phyloP scores from a whole-genome alignment of 2,797 vertebrate genomes.

The Mus spretus region DNA sequence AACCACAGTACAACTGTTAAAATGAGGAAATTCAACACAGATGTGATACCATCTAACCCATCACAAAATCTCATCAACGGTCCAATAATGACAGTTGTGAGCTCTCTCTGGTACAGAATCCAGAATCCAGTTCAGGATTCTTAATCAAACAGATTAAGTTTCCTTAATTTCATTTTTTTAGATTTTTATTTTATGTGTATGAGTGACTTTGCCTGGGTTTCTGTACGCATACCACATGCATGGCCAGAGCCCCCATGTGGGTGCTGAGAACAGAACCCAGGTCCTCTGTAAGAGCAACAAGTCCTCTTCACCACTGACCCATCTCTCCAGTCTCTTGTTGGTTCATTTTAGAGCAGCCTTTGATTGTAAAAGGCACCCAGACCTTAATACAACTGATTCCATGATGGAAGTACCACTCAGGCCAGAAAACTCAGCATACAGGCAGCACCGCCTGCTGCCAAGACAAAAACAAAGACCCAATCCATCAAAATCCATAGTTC shows the following conservation, averaged over 20 bases:
- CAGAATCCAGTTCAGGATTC: background rate
- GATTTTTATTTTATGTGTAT: background rate
- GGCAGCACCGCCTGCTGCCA: background rate
- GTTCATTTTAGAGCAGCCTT: background rate
- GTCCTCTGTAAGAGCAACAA: background rate
- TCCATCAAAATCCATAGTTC: background rate
- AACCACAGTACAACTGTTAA: background rate
- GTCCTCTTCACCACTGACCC: background rate
- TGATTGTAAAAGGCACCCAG: background rate
- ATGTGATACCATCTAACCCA: background rate
- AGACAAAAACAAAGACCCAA: background rate
- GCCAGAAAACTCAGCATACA: no score
- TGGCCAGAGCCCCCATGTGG: background rate
- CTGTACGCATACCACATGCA: no score
- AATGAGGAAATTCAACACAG: background rate
- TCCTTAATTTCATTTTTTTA: background rate
- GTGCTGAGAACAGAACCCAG: background rate
- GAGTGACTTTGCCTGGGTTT: background rate
- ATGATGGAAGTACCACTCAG: background rate
- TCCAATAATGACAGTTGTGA: background rate
- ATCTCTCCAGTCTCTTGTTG: background rate
- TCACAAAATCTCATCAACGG: background rate
- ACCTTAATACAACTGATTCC: background rate
- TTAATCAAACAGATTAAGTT: background rate
- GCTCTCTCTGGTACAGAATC: background rate